Conservation (phyloP, 2,113 vertebrate genomes). For the Ivindomyrus marchei region DNA sequence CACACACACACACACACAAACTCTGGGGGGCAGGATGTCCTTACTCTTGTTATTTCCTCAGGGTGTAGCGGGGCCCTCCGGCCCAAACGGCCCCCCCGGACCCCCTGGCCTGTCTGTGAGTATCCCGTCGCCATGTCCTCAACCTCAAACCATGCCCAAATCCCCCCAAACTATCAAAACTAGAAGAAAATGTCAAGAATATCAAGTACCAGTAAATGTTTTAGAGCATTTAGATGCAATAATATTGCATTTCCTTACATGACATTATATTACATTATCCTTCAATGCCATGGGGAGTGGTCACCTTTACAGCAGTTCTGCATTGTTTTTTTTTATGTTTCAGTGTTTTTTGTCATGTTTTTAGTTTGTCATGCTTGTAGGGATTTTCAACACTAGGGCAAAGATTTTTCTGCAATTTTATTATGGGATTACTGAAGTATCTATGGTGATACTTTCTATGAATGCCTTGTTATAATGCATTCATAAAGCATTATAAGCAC, state of each 20-base stretch:
- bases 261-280: neutral
- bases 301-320: neutral
- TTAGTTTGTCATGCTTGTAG: neutral
- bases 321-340: neutral
- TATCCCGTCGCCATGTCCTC: constrained; percentile 23
- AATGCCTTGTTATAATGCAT: too few relatives aligned
- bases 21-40: neutral
- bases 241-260: neutral
- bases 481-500: neutral
- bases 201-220: neutral
- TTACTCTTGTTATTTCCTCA: constrained; percentile 40
- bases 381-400: neutral
- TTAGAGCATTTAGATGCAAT: neutral
- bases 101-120: constrained; percentile 71
- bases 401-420: neutral
- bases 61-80: constrained; percentile 62
- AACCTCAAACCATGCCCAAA: neutral
- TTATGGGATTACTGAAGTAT: neutral
- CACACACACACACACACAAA: neutral
- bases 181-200: neutral
- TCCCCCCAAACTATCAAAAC: neutral
- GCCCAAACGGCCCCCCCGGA: constrained; percentile 73
- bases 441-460: neutral
- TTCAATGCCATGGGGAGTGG: neutral
- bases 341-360: neutral